phyloP scores from a whole-genome alignment of 2,113 vertebrate species.

The Macaca mulatta region DNA sequence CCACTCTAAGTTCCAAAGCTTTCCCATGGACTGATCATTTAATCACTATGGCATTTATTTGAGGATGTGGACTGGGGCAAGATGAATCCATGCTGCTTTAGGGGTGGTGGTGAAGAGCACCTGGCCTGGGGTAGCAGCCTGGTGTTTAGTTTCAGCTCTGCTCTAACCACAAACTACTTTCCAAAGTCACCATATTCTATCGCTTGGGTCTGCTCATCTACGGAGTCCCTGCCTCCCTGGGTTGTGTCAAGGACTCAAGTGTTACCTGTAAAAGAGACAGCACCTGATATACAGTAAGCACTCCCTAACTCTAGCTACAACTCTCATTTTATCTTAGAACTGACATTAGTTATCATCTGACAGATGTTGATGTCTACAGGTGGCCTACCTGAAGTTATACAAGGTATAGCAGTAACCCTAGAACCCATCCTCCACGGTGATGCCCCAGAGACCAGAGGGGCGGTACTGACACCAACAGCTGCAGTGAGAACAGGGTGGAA shows the following conservation, averaged over 20 bases:
- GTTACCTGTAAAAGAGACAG: background rate
- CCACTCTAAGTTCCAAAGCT: background rate
- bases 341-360: background rate
- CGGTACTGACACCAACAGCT: background rate
- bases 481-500: background rate
- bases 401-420: too few species aligned
- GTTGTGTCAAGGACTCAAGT: background rate
- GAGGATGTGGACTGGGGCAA: fast-evolving
- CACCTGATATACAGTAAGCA: background rate
- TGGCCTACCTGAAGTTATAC: background rate
- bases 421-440: background rate
- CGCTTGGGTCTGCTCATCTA: background rate
- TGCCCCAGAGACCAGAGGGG: background rate
- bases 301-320: background rate
- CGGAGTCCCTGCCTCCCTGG: background rate
- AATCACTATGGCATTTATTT: background rate
- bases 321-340: background rate
- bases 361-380: background rate
- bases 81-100: fast-evolving
- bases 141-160: background rate
- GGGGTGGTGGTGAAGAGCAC: background rate
- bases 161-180: background rate
- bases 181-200: too few species aligned
- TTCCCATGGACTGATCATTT: background rate
- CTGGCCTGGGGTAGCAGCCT: fast-evolving